These are phyloP conservation scores for Lepilemur ruficaudatus DNA, from an alignment of 2,797 vertebrate species.

Conservation along the genomic window DNA sequence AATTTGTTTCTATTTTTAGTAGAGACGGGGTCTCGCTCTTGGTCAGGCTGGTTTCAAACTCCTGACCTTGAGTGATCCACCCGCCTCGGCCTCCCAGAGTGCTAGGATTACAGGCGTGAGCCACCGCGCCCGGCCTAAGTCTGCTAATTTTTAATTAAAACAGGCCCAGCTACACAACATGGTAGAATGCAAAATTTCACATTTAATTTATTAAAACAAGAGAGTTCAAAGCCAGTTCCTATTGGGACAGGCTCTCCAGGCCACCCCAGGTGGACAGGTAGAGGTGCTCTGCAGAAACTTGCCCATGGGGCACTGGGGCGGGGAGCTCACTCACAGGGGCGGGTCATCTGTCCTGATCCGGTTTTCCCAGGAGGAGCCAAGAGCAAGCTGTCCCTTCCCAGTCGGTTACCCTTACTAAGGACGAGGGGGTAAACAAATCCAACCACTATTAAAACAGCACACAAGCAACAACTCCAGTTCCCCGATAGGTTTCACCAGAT, in stretches of 20 bases:
- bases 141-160: not conserved
- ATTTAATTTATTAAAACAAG: not conserved
- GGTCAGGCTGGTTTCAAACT: too few species aligned
- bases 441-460: not conserved
- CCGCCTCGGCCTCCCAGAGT: too few species aligned
- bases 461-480: not conserved
- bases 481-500: not conserved
- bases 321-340: not conserved
- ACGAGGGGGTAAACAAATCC: not conserved
- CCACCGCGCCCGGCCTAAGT: too few species aligned
- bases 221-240: not conserved
- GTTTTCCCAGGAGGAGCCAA: not conserved
- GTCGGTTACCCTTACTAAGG: not conserved
- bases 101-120: too few species aligned
- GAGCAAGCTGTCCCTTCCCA: not conserved
- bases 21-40: too few species aligned
- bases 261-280: not conserved
- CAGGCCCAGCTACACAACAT: not conserved
- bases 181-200: not conserved
- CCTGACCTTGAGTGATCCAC: too few species aligned
- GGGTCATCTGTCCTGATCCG: not conserved
- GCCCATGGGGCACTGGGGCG: not conserved
- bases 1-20: too few species aligned
- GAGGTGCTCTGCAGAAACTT: not conserved
- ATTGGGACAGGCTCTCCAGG: not conserved